Conservation (phyloP, 2,797 vertebrate species). For the Anguilla megastoma region DNA sequence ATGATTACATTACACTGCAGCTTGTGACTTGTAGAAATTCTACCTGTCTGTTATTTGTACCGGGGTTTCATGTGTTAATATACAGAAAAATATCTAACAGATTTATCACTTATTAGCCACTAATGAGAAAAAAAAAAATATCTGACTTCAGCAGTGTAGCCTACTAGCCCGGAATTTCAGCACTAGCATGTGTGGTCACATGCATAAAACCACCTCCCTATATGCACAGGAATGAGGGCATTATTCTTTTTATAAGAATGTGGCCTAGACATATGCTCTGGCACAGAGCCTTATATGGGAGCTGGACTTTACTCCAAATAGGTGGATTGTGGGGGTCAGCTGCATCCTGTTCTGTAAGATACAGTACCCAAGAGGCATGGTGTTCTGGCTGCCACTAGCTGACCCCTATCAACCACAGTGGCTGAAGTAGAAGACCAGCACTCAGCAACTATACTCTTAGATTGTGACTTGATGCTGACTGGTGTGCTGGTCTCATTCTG, state of each 20-base stretch:
- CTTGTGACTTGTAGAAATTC: background rate
- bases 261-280: background rate
- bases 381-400: constrained; percentile 18
- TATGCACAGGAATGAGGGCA: background rate
- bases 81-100: background rate
- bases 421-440: background rate
- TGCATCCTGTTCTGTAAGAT: constrained; percentile 16
- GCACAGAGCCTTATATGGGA: background rate
- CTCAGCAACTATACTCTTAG: background rate
- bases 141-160: background rate
- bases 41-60: too few species aligned
- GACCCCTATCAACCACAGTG: background rate
- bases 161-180: background rate
- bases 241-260: background rate
- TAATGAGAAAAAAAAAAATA: background rate
- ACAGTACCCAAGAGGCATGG: constrained; percentile 27
- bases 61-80: background rate
- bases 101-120: background rate
- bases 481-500: background rate
- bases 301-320: background rate
- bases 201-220: background rate
- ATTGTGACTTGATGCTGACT: background rate
- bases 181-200: background rate
- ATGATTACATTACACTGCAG: background rate
- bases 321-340: too few species aligned